A percentile compares a stretch with the other conserved stretches of the same genome.
Evolutionary conservation across 2,888 invertebrate species (phyloP).

Genomic region (Nephrocerus scutellatus): DNA sequence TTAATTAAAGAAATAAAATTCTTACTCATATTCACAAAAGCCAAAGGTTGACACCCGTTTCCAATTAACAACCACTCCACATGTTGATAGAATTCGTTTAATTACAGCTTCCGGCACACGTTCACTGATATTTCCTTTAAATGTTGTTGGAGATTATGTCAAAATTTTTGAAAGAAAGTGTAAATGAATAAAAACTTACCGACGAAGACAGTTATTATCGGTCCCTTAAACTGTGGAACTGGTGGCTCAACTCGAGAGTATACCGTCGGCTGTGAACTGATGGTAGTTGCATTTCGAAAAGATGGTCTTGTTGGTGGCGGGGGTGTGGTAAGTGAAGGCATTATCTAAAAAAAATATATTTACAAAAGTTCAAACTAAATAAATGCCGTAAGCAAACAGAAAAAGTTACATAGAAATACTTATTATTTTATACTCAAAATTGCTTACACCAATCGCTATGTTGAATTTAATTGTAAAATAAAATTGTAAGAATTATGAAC

Average conservation of each 20-base stretch:
- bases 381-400: background rate
- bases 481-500: slow-evolving; percentile 12
- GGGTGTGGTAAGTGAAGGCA: slow-evolving; percentile 48
- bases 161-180: slow-evolving; percentile 1
- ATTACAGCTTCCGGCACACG: slow-evolving; percentile 94
- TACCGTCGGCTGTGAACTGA: slow-evolving; percentile 47
- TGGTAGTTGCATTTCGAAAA: slow-evolving; percentile 48
- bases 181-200: slow-evolving; percentile 51
- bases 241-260: slow-evolving; percentile 43
- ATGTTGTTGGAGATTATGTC: slow-evolving; percentile 16
- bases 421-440: too few species aligned
- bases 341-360: slow-evolving; percentile 47
- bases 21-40: slow-evolving; percentile 87
- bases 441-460: too few species aligned
- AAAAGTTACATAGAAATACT: slow-evolving; percentile 37
- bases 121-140: slow-evolving; percentile 77
- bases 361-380: background rate
- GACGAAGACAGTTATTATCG: slow-evolving; percentile 94
- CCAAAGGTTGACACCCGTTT: slow-evolving; percentile 97
- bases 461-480: too few species aligned
- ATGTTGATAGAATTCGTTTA: slow-evolving; percentile 81
- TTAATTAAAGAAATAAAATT: too few species aligned
- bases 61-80: slow-evolving; percentile 94
- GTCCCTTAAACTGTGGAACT: slow-evolving; percentile 56
- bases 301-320: slow-evolving; percentile 45